These are phyloP conservation scores for Drosophila paulistorum DNA, from an alignment of 1,140 invertebrate genomes.

Conservation along the genomic window DNA sequence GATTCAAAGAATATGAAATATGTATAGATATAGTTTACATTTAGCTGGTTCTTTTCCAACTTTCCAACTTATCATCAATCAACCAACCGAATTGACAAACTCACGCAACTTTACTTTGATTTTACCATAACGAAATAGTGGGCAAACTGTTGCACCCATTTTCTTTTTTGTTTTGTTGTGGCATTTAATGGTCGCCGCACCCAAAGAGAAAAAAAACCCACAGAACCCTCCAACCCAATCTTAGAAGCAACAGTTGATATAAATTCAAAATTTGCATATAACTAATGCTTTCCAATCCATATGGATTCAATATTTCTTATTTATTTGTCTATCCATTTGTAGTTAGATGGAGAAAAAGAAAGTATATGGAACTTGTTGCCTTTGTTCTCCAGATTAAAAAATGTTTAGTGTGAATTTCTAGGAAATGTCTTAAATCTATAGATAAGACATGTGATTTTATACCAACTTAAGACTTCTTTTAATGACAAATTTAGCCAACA, in stretches of 20 bases:
- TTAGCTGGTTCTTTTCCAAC: background rate
- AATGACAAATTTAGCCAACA: too few species aligned
- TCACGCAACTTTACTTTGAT: conserved; percentile 15
- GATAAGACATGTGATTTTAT: too few species aligned
- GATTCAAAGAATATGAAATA: conserved; percentile 7
- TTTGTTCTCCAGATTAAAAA: too few species aligned
- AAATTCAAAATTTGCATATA: background rate
- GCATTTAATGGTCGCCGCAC: background rate
- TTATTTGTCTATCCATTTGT: background rate
- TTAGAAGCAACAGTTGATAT: conserved; percentile 4
- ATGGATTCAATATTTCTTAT: background rate
- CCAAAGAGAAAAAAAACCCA: background rate
- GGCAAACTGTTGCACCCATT: conserved; percentile 42
- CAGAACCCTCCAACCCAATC: background rate
- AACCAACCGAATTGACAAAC: conserved; percentile 2
- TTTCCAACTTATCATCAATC: conserved; percentile 41
- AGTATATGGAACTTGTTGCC: too few species aligned
- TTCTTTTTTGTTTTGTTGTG: background rate
- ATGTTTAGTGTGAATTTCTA: too few species aligned
- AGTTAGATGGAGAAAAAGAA: background rate
- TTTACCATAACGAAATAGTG: background rate
- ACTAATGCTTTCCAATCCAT: background rate
- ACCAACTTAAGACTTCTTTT: too few species aligned
- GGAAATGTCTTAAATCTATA: too few species aligned
- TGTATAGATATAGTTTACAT: background rate